A percentile compares a stretch with the other conserved stretches of the same genome.
phyloP scores from a whole-genome alignment of 2,113 vertebrate genomes.

The Salvator merianae region DNA sequence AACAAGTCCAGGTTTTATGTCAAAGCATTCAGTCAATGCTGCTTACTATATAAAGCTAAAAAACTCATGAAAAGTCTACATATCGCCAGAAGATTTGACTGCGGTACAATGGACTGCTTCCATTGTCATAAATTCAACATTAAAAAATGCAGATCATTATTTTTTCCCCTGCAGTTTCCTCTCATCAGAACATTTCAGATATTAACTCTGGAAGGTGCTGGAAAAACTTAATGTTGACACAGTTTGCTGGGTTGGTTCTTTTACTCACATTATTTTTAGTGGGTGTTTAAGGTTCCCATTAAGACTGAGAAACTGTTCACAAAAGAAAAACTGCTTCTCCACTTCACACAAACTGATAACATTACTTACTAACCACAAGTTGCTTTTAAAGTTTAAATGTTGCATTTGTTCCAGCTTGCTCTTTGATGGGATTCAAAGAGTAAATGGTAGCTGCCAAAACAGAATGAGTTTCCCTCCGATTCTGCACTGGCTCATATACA shows the following conservation, averaged over 20 bases:
- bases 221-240: neutral
- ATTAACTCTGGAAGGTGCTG: neutral
- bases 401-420: neutral
- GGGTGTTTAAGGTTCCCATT: neutral
- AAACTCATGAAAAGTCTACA: neutral
- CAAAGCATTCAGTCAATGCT: conserved; percentile 1
- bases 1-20: conserved; percentile 36
- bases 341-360: neutral
- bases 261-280: neutral
- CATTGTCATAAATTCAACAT: neutral
- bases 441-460: neutral
- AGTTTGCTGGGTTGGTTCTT: neutral
- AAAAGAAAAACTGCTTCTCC: neutral
- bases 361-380: neutral
- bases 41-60: neutral
- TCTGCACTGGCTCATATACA: too few relatives aligned
- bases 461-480: too few relatives aligned
- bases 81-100: neutral
- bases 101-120: neutral
- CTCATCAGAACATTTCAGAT: neutral
- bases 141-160: neutral
- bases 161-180: neutral
- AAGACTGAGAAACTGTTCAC: neutral
- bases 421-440: neutral
- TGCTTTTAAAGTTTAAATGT: neutral